A percentile compares a stretch with the other conserved stretches of the same genome.
Evolutionary conservation across 2,888 invertebrate species (phyloP).

Genomic region (Hydraecia micacea): DNA sequence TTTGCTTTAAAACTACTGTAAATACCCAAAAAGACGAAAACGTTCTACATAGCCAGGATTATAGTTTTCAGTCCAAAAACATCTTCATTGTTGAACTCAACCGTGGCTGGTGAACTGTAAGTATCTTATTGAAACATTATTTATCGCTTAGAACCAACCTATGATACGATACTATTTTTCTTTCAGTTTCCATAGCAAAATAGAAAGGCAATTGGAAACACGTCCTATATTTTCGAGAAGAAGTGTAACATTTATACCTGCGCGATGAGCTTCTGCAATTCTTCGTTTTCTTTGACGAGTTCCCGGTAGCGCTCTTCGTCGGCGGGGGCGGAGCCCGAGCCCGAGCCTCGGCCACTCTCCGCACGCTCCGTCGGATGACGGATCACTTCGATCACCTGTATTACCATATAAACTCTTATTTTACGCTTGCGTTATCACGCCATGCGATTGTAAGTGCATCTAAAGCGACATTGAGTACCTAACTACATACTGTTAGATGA

Average conservation of each 20-base stretch:
- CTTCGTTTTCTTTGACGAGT: slow-evolving; percentile 98
- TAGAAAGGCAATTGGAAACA: slow-evolving; percentile 7
- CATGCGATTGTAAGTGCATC: slow-evolving; percentile 9
- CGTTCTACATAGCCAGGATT: neutral
- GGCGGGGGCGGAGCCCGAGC: slow-evolving; percentile 95
- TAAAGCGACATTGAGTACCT: slow-evolving; percentile 17
- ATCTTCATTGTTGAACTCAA: slow-evolving; percentile 15
- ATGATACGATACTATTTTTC: slow-evolving; percentile 9
- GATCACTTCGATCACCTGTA: slow-evolving; percentile 96
- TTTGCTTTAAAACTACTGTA: neutral
- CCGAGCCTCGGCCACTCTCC: slow-evolving; percentile 95
- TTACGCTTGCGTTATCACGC: slow-evolving; percentile 11
- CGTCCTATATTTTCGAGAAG: neutral
- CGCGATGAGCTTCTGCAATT: slow-evolving; percentile 97
- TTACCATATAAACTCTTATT: slow-evolving; percentile 23
- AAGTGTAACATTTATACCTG: slow-evolving; percentile 90
- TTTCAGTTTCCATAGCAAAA: slow-evolving; percentile 24
- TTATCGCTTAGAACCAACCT: slow-evolving; percentile 21
- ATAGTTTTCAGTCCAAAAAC: neutral
- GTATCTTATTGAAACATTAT: slow-evolving; percentile 24
- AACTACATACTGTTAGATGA: neutral
- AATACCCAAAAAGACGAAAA: neutral
- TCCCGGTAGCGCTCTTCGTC: slow-evolving; percentile 99
- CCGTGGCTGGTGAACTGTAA: neutral
- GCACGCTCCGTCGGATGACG: slow-evolving; percentile 96